Conservation (phyloP, 2,113 vertebrate species). For the Lagopus muta region DNA sequence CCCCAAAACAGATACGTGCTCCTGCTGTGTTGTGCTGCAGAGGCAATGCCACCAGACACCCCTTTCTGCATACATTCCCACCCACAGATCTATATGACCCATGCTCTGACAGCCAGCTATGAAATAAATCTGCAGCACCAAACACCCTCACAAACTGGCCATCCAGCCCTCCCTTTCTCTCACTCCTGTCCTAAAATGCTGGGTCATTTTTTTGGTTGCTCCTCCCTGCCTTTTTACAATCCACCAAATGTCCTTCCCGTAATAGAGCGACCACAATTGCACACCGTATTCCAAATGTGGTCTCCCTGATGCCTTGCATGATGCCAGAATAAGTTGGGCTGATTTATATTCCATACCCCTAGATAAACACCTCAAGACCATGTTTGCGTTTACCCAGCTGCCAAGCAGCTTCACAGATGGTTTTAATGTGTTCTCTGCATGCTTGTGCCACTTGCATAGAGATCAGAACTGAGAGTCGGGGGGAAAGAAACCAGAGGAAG, state of each 20-base stretch:
- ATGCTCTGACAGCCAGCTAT: background rate
- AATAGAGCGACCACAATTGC: constrained; percentile 24
- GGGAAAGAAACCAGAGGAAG: background rate
- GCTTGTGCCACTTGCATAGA: background rate
- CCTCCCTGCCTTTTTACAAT: background rate
- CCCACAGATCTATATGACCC: rapidly evolving
- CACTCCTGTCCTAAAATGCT: background rate
- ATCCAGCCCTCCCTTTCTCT: background rate
- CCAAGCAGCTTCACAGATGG: constrained; percentile 28
- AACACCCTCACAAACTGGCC: background rate
- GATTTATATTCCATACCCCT: constrained; percentile 47
- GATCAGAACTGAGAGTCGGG: background rate
- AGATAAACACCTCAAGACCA: constrained; percentile 53
- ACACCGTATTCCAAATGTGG: constrained; percentile 16
- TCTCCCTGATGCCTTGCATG: background rate
- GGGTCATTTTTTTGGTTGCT: background rate
- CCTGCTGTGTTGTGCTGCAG: background rate
- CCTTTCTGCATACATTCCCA: background rate
- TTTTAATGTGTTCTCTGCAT: background rate
- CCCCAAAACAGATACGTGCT: background rate
- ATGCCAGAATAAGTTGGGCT: constrained; percentile 12
- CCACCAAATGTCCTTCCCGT: constrained; percentile 50
- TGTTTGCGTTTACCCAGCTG: constrained; percentile 32
- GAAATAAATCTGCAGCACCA: background rate
- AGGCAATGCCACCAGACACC: rapidly evolving